A percentile compares a stretch with the other conserved stretches of the same genome.
Conservation (phyloP, 2,797 vertebrate species). For the Podargus strigoides region DNA sequence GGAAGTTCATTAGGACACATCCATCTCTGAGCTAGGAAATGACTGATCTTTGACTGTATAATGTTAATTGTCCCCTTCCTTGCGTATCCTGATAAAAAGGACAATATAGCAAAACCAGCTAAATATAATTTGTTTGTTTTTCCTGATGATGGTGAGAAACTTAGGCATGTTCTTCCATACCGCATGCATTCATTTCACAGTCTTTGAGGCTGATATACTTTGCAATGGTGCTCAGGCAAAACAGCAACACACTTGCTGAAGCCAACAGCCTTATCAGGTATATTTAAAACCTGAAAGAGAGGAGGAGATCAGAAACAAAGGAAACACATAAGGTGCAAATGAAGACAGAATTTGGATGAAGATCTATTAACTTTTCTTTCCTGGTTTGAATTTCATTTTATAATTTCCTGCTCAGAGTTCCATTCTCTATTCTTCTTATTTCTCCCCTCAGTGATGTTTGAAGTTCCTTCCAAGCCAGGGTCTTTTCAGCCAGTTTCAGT, state of each 20-base stretch:
- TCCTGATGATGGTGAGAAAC: neutral
- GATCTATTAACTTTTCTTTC: neutral
- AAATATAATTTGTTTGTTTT: neutral
- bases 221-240: neutral
- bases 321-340: neutral
- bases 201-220: neutral
- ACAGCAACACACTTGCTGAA: neutral
- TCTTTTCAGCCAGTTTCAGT: slow-evolving; percentile 19
- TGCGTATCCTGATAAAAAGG: neutral
- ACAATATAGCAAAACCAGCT: neutral
- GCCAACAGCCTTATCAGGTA: neutral
- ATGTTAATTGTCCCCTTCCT: neutral
- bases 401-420: neutral
- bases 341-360: neutral
- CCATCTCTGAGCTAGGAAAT: neutral
- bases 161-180: neutral
- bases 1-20: neutral
- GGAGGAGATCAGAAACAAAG: neutral
- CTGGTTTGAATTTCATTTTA: neutral
- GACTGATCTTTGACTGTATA: neutral
- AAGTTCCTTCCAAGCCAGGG: neutral
- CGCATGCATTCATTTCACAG: neutral
- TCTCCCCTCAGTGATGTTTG: neutral
- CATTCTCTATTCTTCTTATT: neutral
- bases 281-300: neutral